Evolutionary conservation across 2,797 vertebrate genomes (phyloP), one percentile per base, ranked within the genome.

Genomic region (Lacerta viridis): DNA sequence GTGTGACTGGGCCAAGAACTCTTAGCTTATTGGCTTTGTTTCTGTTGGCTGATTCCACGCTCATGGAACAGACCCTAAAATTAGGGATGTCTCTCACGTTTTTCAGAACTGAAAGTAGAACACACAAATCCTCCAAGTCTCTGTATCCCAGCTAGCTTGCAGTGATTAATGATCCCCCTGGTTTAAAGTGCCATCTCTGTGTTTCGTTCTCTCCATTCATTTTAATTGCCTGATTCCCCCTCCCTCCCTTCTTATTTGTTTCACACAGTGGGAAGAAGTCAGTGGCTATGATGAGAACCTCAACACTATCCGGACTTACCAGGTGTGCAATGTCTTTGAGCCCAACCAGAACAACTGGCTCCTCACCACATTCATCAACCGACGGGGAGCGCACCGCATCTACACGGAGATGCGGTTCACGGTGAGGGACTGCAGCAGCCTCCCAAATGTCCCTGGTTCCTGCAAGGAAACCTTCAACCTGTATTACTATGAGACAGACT

Each of bases 321-420:
- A 99, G 96, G 99, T 99, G 96, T 99, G 99, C 96, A 99, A 99
- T 0, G 99, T 99, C 94, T 99, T 99, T 20, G 99, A 99, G 88
- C 97, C 99, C 90, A 99, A 98, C 95, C 99, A 99, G 95, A 99
- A 99, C 97, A 99, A 99, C 96, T 99, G 99, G 99, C 98, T 99
- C 68, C 98, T 99, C 93, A 99, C 99, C 89, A 99, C 99, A 3
- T 99, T 99, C 96, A 98, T 99, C 75, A 98, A 98, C 92, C 97
- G 99, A 1, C 98, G 98, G 0, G 98, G 98, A 0, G 98, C 99
- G 11, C 98, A 99, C 89, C 98, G 99, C 85, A 98, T 99, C 96
- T 99, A 99, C 72, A 98, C 98, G 64, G 99, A 99, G 97, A 99
- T 99, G 96, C 98, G 98, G 91, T 99, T 99, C 96, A 99, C 98